A percentile compares a stretch with the other conserved stretches of the same genome.
phyloP scores from a whole-genome alignment of 2,113 vertebrate genomes.

The Triplophysa tibetana region DNA sequence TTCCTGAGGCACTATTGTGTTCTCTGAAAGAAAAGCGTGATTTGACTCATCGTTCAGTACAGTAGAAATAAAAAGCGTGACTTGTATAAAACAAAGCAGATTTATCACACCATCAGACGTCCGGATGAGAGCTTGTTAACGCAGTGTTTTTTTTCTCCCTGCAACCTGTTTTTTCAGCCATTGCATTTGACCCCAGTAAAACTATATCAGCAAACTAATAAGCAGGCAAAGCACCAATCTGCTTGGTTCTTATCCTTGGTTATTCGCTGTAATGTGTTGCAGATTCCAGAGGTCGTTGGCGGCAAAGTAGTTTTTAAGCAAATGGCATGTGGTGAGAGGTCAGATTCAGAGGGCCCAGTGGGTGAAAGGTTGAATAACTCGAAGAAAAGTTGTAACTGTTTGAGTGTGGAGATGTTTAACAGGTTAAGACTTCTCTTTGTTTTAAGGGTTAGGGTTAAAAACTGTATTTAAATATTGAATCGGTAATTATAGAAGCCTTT shows the following conservation, averaged over 20 bases:
- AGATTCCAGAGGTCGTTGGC: conserved; percentile 78
- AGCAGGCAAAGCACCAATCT: conserved; percentile 64
- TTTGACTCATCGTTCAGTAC: background rate
- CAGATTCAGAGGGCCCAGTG: conserved; percentile 70
- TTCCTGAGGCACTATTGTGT: background rate
- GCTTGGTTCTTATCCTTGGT: conserved; percentile 65
- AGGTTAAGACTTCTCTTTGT: conserved; percentile 62
- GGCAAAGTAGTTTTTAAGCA: conserved; percentile 73
- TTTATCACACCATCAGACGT: conserved; percentile 47
- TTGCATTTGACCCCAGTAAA: conserved; percentile 72
- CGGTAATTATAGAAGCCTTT: conserved; percentile 33
- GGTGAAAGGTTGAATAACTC: conserved; percentile 88
- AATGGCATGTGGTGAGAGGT: conserved; percentile 81
- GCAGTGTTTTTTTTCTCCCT: conserved; percentile 31
- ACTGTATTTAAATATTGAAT: conserved; percentile 24
- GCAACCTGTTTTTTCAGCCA: conserved; percentile 64
- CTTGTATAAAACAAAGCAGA: conserved; percentile 33
- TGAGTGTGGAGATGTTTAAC: conserved; percentile 72
- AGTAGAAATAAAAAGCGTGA: background rate
- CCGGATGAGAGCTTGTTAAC: conserved; percentile 38
- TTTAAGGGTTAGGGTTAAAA: too few species aligned
- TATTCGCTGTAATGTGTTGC: conserved; percentile 73
- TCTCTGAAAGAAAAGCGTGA: background rate
- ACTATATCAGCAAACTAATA: conserved; percentile 72
- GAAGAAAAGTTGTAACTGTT: conserved; percentile 76